phyloP scores from a whole-genome alignment of 2,797 vertebrate species.

The Hippopotamyrus pictus region DNA sequence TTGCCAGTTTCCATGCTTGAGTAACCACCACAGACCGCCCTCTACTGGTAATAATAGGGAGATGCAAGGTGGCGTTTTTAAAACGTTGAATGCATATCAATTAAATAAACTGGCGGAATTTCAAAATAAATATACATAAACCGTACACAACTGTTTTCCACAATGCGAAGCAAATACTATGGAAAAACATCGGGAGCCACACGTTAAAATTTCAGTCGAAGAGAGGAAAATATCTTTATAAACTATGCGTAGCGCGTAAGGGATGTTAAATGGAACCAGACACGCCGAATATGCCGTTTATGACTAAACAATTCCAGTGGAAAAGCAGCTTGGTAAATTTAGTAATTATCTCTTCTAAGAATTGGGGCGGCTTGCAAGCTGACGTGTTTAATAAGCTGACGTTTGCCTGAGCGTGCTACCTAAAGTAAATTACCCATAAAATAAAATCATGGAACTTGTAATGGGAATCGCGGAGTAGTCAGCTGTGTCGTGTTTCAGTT shows the following conservation, averaged over 20 bases:
- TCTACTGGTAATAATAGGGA: not conserved
- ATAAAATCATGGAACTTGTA: not conserved
- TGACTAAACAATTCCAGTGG: not conserved
- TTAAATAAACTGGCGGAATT: not conserved
- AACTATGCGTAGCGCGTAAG: not conserved
- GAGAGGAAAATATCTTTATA: not conserved
- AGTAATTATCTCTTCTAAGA: not conserved
- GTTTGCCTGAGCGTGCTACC: not conserved
- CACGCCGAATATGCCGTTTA: not conserved
- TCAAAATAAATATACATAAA: not conserved
- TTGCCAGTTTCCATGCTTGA: not conserved
- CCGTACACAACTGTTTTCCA: not conserved
- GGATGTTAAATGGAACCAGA: not conserved
- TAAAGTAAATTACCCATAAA: not conserved
- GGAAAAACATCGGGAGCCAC: not conserved
- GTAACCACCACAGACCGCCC: not conserved
- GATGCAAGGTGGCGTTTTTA: not conserved
- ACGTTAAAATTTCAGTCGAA: not conserved
- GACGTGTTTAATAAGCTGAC: not conserved
- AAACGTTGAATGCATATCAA: not conserved
- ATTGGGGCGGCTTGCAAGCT: not conserved
- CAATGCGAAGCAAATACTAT: not conserved
- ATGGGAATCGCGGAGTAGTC: not conserved
- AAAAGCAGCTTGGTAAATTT: not conserved
- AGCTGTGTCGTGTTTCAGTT: not conserved